Conservation (phyloP, 2,888 invertebrate species). For the Morpho helenor region DNA sequence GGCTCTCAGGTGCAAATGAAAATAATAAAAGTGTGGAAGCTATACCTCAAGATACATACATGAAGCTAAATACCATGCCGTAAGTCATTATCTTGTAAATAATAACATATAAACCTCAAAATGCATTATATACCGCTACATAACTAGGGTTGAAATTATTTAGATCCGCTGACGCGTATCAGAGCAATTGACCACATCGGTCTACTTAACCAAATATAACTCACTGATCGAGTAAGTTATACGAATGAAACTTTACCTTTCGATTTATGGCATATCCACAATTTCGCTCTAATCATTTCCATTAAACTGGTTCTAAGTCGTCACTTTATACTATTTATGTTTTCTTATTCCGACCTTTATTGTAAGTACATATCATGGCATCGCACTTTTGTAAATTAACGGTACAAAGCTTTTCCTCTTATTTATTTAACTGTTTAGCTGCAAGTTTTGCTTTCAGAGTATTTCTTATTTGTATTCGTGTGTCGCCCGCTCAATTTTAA, state of each 20-base stretch:
- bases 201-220: slow-evolving; percentile 50
- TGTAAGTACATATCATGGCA: too few species aligned
- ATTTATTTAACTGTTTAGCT: slow-evolving; percentile 1
- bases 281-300: slow-evolving; percentile 50
- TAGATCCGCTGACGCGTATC: slow-evolving; percentile 36
- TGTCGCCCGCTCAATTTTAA: slow-evolving; percentile 6
- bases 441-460: background rate
- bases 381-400: slow-evolving; percentile 1
- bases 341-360: too few species aligned
- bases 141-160: slow-evolving; percentile 15
- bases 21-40: slow-evolving; percentile 54
- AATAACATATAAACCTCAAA: background rate
- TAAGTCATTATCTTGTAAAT: slow-evolving; percentile 45
- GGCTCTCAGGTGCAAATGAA: slow-evolving; percentile 59
- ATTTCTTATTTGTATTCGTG: slow-evolving; percentile 3
- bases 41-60: slow-evolving; percentile 60
- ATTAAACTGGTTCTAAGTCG: background rate
- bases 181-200: slow-evolving; percentile 38
- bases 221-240: slow-evolving; percentile 31
- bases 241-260: slow-evolving; percentile 54
- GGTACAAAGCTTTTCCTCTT: too few species aligned
- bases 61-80: slow-evolving; percentile 71
- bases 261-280: slow-evolving; percentile 40
- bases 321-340: too few species aligned
- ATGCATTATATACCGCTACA: background rate